Percentiles rank a stretch among this genome's conserved stretches.
These are phyloP conservation scores for Parauchenoglanis ngamensis DNA, from an alignment of 2,797 vertebrate genomes.

Conservation along the genomic window DNA sequence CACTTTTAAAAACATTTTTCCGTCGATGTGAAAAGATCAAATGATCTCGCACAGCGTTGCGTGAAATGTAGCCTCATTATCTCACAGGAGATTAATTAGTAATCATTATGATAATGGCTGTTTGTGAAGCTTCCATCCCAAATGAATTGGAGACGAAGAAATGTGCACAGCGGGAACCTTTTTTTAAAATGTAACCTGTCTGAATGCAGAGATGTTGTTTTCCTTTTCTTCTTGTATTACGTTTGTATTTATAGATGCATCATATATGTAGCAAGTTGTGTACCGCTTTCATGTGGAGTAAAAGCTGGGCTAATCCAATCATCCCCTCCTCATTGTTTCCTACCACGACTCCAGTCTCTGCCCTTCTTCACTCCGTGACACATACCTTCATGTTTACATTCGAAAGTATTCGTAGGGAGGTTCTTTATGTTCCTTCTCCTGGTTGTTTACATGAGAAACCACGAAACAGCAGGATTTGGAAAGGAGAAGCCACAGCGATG, in stretches of 20 bases:
- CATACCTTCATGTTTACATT: constrained; percentile 38
- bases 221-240: neutral
- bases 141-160: neutral
- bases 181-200: neutral
- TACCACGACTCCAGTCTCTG: neutral
- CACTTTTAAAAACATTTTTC: neutral
- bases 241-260: neutral
- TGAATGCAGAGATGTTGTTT: neutral
- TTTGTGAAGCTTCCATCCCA: neutral
- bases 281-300: neutral
- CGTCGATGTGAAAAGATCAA: neutral
- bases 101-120: neutral
- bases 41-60: neutral
- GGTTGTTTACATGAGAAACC: constrained; percentile 37
- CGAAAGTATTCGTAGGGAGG: constrained; percentile 27
- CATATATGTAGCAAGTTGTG: neutral
- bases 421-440: constrained; percentile 34
- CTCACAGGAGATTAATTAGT: neutral
- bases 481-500: neutral
- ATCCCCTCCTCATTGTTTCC: neutral
- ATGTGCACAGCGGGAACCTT: neutral
- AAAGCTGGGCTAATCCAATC: neutral
- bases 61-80: constrained; percentile 6
- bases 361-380: constrained; percentile 11
- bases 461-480: neutral